Percentiles rank a stretch among this genome's conserved stretches.
These are phyloP conservation scores for Hirtodrosophila duncani DNA, from an alignment of 2,888 invertebrate species.

Conservation along the genomic window DNA sequence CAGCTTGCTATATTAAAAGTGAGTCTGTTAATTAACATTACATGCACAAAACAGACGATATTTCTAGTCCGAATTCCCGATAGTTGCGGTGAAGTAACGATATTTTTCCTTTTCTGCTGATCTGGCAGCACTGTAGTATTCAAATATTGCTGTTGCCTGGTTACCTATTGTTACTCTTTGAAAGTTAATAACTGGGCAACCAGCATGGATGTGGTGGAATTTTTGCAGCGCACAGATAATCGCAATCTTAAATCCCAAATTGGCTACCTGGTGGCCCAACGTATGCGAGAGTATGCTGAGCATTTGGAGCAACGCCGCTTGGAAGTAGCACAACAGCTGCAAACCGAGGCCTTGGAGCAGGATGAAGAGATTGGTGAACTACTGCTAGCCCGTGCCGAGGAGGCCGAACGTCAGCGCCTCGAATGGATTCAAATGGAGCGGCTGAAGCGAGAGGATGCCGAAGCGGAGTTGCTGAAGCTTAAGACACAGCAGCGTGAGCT, in stretches of 20 bases:
- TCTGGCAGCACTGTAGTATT: no score
- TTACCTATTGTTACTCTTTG: not conserved
- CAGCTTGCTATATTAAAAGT: no score
- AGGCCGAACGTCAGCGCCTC: slow-evolving; percentile 27
- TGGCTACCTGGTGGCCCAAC: slow-evolving; percentile 24
- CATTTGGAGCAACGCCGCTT: slow-evolving; percentile 47
- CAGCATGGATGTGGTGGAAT: slow-evolving; percentile 45
- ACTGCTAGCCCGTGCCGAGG: slow-evolving; percentile 19
- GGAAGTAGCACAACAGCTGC: slow-evolving; percentile 22
- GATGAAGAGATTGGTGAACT: slow-evolving; percentile 30
- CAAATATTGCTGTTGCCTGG: no score
- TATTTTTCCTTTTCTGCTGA: no score
- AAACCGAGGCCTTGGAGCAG: slow-evolving; percentile 14
- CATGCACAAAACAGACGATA: no score
- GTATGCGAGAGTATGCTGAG: slow-evolving; percentile 27
- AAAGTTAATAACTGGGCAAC: slow-evolving; percentile 6
- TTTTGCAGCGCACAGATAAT: slow-evolving; percentile 43
- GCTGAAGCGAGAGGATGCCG: slow-evolving; percentile 25
- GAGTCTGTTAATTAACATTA: no score
- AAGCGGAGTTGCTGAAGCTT: slow-evolving; percentile 34
- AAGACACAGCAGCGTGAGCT: slow-evolving; percentile 52
- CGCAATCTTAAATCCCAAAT: slow-evolving; percentile 49
- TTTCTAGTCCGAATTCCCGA: no score
- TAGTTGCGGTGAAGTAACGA: no score
- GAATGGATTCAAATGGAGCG: slow-evolving; percentile 56